These are phyloP conservation scores for Sarotherodon lohbergeri DNA, from an alignment of 2,113 vertebrate species.

Conservation along the genomic window DNA sequence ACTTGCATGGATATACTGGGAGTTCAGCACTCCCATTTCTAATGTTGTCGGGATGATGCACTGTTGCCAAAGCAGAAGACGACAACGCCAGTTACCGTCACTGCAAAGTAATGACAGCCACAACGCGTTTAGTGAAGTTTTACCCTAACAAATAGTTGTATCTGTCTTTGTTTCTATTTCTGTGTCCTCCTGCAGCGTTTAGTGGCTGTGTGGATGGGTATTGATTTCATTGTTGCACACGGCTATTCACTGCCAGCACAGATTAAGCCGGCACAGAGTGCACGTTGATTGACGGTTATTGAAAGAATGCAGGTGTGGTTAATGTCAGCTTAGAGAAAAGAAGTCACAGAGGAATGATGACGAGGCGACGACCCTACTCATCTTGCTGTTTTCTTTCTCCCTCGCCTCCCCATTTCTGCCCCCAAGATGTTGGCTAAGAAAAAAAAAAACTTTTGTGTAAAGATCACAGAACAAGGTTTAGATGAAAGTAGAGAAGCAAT, in stretches of 20 bases:
- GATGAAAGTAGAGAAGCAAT: not conserved
- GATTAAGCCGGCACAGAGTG: not conserved
- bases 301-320: conserved; percentile 5
- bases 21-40: not conserved
- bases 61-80: not conserved
- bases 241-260: not conserved
- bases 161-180: not conserved
- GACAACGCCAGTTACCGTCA: not conserved
- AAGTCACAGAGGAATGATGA: not conserved
- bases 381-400: not conserved
- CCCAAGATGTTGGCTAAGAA: not conserved
- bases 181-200: not conserved
- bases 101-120: not conserved
- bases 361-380: not conserved
- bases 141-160: not conserved
- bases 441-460: not conserved
- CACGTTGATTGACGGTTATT: conserved; percentile 21
- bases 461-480: not conserved
- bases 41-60: not conserved
- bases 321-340: not conserved
- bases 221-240: not conserved
- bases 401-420: not conserved
- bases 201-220: not conserved
- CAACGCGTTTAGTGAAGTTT: not conserved
- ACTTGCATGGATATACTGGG: not conserved